phyloP scores from a whole-genome alignment of 2,113 vertebrate species.

The Perca schrenkii region DNA sequence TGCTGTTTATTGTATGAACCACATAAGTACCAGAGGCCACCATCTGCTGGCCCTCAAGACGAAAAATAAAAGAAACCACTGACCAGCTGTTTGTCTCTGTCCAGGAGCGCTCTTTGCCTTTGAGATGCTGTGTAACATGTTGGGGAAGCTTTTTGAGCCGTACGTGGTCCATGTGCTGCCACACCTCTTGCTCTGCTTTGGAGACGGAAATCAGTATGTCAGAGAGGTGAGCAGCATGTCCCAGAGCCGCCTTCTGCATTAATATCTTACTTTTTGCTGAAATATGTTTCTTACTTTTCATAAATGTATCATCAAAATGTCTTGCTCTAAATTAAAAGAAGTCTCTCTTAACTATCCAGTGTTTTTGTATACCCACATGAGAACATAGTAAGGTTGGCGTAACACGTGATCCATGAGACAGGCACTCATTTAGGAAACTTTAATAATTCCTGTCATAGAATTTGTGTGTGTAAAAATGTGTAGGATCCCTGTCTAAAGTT shows the following conservation, averaged over 20 bases:
- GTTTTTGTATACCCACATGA: background rate
- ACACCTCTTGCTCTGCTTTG: slow-evolving; percentile 96
- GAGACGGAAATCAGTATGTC: slow-evolving; percentile 98
- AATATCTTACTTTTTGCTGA: background rate
- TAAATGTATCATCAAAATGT: background rate
- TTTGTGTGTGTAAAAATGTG: background rate
- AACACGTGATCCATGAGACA: background rate
- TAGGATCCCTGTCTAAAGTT: background rate
- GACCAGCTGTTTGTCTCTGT: slow-evolving; percentile 25
- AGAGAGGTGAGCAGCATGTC: slow-evolving; percentile 89
- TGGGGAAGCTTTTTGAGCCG: slow-evolving; percentile 97
- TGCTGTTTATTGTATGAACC: background rate
- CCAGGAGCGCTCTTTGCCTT: slow-evolving; percentile 97
- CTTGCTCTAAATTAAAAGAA: background rate
- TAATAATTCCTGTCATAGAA: background rate
- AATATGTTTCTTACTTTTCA: background rate
- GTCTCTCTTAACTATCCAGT: background rate
- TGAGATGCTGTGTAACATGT: slow-evolving; percentile 98
- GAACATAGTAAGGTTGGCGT: background rate
- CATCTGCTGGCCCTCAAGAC: background rate
- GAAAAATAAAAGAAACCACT: background rate
- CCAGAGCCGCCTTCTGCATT: background rate
- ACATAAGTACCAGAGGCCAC: too few species aligned
- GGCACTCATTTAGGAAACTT: background rate
- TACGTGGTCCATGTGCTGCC: slow-evolving; percentile 98